Evolutionary conservation across 2,888 invertebrate species (phyloP).

Genomic region (Cephus pygmeus): DNA sequence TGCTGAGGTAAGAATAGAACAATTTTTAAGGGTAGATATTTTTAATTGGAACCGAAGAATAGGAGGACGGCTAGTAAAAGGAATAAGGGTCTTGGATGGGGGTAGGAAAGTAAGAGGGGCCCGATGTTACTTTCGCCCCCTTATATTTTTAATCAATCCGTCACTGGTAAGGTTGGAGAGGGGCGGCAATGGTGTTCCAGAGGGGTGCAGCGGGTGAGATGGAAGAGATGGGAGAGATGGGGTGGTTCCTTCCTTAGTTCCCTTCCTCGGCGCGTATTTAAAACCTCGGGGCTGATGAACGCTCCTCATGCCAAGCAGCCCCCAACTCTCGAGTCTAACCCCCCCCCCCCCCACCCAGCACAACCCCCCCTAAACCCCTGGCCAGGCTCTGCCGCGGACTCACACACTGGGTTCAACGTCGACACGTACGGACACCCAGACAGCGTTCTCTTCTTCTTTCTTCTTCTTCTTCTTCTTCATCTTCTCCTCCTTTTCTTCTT

Average conservation of each 20-base stretch:
- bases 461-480: conserved; percentile 23
- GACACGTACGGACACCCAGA: conserved; percentile 16
- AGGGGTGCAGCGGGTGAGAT: not conserved
- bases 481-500: conserved; percentile 14
- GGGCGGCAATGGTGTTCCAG: not conserved
- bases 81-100: not conserved
- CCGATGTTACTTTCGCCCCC: conserved; percentile 56
- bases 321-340: conserved; percentile 30
- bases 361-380: conserved; percentile 29
- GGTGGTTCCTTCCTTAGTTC: conserved; percentile 52
- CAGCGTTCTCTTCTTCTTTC: conserved; percentile 5
- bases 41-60: not conserved
- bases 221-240: conserved; percentile 28
- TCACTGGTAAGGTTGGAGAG: conserved; percentile 56
- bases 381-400: conserved; percentile 15
- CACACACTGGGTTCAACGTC: conserved; percentile 7
- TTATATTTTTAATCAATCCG: conserved; percentile 67
- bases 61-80: not conserved
- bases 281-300: conserved; percentile 67
- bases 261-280: conserved; percentile 64
- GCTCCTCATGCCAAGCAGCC: conserved; percentile 63
- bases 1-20: not conserved
- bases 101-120: conserved; percentile 36
- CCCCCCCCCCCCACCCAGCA: conserved; percentile 32
- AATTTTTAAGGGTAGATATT: not conserved